These are phyloP conservation scores for Oceanodroma leucorhoa DNA, from an alignment of 2,797 vertebrate genomes.

Conservation along the genomic window DNA sequence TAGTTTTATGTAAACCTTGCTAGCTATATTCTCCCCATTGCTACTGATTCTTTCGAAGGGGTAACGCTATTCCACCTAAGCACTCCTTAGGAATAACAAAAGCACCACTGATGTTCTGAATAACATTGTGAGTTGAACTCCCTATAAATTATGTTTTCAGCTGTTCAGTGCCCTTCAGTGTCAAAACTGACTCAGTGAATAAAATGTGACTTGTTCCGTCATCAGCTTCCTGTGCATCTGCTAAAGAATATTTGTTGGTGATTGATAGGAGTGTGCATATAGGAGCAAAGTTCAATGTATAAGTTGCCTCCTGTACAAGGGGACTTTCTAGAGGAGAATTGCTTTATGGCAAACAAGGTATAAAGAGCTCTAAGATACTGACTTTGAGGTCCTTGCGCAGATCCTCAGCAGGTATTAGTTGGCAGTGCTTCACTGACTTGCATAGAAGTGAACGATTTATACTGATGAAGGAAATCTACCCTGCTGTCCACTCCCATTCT, in stretches of 20 bases:
- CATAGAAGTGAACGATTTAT: neutral
- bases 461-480: neutral
- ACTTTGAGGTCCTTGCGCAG: neutral
- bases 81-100: neutral
- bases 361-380: neutral
- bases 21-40: neutral
- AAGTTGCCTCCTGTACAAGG: neutral
- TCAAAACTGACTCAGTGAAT: slow-evolving; percentile 16
- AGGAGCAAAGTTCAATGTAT: neutral
- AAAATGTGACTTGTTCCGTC: slow-evolving; percentile 9
- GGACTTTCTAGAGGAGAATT: neutral
- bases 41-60: neutral
- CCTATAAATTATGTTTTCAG: slow-evolving; percentile 12
- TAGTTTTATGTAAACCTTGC: slow-evolving; percentile 63
- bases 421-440: neutral
- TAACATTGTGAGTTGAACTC: neutral
- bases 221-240: neutral
- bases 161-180: neutral
- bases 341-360: neutral
- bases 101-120: neutral
- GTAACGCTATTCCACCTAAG: neutral
- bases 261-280: neutral
- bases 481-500: neutral
- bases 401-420: neutral
- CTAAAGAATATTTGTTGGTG: neutral